Conservation (phyloP, 1,140 invertebrate species). For the Drosophila ambigua region DNA sequence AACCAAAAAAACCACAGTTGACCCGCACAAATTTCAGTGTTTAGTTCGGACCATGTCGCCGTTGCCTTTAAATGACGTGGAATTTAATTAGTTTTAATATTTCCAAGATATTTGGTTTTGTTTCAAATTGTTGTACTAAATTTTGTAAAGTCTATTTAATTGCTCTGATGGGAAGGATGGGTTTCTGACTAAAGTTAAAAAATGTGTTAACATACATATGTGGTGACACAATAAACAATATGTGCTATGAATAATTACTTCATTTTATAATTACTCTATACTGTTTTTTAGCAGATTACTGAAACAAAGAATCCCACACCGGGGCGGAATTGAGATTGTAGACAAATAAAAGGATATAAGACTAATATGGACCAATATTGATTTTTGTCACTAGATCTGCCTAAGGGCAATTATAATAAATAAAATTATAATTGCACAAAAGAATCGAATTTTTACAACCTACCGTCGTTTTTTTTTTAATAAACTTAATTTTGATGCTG, state of each 20-base stretch:
- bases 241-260: too few species aligned
- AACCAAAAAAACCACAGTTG: conserved; percentile 18
- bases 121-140: too few species aligned
- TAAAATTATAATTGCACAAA: conserved; percentile 4
- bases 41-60: conserved; percentile 1
- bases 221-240: too few species aligned
- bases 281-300: neutral
- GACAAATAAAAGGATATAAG: too few species aligned
- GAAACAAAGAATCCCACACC: conserved; percentile 3
- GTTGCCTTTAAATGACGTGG: conserved; percentile 28
- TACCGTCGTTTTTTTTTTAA: conserved; percentile 11
- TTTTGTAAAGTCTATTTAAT: neutral
- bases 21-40: conserved; percentile 8
- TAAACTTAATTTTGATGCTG: conserved; percentile 57
- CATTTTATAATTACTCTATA: too few species aligned
- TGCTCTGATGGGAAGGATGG: neutral
- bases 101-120: conserved; percentile 12
- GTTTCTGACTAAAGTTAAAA: too few species aligned
- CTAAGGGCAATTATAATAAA: conserved; percentile 45
- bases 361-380: conserved; percentile 8
- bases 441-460: neutral
- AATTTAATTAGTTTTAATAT: conserved; percentile 38
- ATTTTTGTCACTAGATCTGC: conserved; percentile 40
- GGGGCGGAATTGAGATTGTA: neutral
- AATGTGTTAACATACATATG: too few species aligned